Evolutionary conservation across 1,140 invertebrate genomes (phyloP).

Genomic region (Drosophila varians): DNA sequence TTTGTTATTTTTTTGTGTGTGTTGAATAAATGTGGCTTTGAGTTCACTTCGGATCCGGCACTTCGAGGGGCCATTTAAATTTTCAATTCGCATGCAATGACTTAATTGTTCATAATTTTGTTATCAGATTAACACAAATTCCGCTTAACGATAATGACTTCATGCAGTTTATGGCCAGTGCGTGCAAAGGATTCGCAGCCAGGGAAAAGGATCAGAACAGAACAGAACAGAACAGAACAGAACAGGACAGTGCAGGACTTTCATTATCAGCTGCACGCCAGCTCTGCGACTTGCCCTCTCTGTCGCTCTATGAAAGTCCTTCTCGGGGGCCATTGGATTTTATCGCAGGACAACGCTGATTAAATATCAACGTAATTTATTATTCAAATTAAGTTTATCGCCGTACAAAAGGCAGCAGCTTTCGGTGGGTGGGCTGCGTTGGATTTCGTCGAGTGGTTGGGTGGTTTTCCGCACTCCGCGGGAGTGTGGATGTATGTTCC

Average conservation of each 20-base stretch:
- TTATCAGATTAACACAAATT: conserved; percentile 82
- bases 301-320: conserved; percentile 3
- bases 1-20: neutral
- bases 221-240: too few relatives aligned
- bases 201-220: conserved; percentile 6
- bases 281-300: conserved; percentile 5
- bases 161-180: conserved; percentile 77
- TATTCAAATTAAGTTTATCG: conserved; percentile 82
- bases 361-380: conserved; percentile 81
- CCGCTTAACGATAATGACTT: conserved; percentile 81
- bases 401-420: conserved; percentile 57
- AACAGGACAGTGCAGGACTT: conserved; percentile 9
- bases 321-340: conserved; percentile 68
- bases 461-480: neutral
- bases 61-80: conserved; percentile 56
- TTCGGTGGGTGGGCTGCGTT: conserved; percentile 26
- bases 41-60: conserved; percentile 31
- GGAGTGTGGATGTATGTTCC: conserved; percentile 22
- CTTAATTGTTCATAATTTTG: conserved; percentile 82
- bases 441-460: neutral
- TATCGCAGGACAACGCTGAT: conserved; percentile 72
- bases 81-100: conserved; percentile 81
- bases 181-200: conserved; percentile 43
- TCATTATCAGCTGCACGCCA: conserved; percentile 74
- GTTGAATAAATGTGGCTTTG: conserved; percentile 41